These are phyloP conservation scores for Zalophus californianus DNA, from an alignment of 2,797 vertebrate genomes.

Conservation along the genomic window DNA sequence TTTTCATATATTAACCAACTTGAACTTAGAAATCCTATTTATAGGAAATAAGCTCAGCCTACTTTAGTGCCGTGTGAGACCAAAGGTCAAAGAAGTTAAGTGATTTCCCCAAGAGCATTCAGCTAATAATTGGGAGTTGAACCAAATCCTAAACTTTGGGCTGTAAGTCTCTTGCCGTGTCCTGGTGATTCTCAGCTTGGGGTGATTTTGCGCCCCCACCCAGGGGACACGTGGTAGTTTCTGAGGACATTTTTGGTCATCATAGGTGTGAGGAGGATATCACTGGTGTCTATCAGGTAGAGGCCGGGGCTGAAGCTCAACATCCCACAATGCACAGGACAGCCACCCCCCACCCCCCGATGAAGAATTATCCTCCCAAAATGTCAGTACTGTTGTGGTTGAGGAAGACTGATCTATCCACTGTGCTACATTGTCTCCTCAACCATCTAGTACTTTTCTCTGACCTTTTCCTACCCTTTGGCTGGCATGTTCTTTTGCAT, in stretches of 20 bases:
- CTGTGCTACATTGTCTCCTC: neutral
- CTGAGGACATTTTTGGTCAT: neutral
- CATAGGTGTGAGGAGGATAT: neutral
- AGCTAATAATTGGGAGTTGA: neutral
- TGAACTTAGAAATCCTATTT: neutral
- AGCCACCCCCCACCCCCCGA: accelerated
- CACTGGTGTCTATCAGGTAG: neutral
- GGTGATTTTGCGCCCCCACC: neutral
- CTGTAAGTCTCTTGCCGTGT: neutral
- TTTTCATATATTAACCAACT: neutral
- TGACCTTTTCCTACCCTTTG: neutral
- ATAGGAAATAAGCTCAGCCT: neutral
- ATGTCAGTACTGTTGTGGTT: neutral
- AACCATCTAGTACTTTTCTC: neutral
- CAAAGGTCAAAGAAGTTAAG: neutral
- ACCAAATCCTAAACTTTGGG: neutral
- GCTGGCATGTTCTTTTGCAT: neutral
- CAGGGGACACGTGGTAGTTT: neutral
- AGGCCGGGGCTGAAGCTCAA: neutral
- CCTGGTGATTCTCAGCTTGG: neutral
- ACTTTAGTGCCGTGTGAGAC: neutral
- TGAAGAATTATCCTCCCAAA: neutral
- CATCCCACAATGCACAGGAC: neutral
- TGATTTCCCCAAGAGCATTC: neutral
- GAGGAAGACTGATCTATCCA: neutral